A percentile compares a stretch with the other conserved stretches of the same genome.
These are phyloP conservation scores for Scaptomyza flava DNA, from an alignment of 2,888 invertebrate genomes.

Conservation along the genomic window DNA sequence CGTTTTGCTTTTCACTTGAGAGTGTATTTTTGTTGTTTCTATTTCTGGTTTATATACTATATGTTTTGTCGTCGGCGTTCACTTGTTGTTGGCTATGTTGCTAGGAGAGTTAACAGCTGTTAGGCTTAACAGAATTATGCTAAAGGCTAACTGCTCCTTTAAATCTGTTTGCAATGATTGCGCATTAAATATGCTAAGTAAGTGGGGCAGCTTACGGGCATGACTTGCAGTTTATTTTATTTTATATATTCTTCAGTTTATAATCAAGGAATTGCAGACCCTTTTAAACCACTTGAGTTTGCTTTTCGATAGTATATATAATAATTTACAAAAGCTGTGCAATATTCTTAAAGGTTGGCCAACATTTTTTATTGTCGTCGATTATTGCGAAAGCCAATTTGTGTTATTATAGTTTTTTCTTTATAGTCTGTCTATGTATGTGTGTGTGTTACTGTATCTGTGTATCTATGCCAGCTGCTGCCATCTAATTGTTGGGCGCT, in stretches of 20 bases:
- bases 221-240: slow-evolving; percentile 33
- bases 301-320: background rate
- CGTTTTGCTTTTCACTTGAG: slow-evolving; percentile 47
- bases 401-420: slow-evolving; percentile 36
- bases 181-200: slow-evolving; percentile 51
- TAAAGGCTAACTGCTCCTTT: slow-evolving; percentile 58
- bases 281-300: slow-evolving; percentile 27
- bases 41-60: slow-evolving; percentile 5
- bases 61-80: slow-evolving; percentile 36
- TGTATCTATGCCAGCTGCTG: slow-evolving; percentile 49
- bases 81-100: slow-evolving; percentile 57
- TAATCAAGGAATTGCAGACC: slow-evolving; percentile 50
- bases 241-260: background rate
- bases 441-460: slow-evolving; percentile 16
- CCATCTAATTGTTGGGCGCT: slow-evolving; percentile 73
- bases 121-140: slow-evolving; percentile 22
- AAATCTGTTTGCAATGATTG: slow-evolving; percentile 64
- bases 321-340: slow-evolving; percentile 32
- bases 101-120: slow-evolving; percentile 27
- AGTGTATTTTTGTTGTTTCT: slow-evolving; percentile 23
- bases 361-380: slow-evolving; percentile 65
- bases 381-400: slow-evolving; percentile 61
- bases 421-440: slow-evolving; percentile 19
- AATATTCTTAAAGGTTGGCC: slow-evolving; percentile 62
- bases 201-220: slow-evolving; percentile 39